Evolutionary conservation across 2,797 vertebrate species (phyloP).

Genomic region (Sebastes diploproa): DNA sequence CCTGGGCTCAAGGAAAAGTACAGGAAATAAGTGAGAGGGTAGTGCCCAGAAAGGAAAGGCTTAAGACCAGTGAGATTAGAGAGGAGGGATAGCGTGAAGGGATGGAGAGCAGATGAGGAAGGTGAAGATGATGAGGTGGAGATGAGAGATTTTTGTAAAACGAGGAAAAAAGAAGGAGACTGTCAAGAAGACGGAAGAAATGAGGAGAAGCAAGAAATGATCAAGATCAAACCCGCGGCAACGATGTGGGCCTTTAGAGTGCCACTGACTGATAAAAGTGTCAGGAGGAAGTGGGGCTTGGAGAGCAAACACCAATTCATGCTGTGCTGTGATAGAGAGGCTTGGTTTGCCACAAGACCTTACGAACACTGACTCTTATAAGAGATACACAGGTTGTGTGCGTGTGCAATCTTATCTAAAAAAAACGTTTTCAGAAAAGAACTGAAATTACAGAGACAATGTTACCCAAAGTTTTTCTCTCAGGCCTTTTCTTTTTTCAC

Average conservation of each 20-base stretch:
- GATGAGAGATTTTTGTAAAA: constrained; percentile 50
- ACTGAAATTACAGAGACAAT: constrained; percentile 3
- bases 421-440: constrained; percentile 12
- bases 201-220: constrained; percentile 38
- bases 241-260: constrained; percentile 58
- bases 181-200: constrained; percentile 49
- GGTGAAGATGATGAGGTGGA: constrained; percentile 53
- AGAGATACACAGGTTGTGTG: constrained; percentile 9
- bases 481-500: not conserved
- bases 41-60: constrained; percentile 60
- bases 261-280: constrained; percentile 66
- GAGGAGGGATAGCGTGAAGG: constrained; percentile 35
- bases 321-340: constrained; percentile 53
- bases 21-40: constrained; percentile 52
- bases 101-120: constrained; percentile 45
- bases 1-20: constrained; percentile 50
- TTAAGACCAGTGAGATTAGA: constrained; percentile 60
- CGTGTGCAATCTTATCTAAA: constrained; percentile 25
- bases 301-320: constrained; percentile 64
- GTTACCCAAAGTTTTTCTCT: constrained; percentile 1
- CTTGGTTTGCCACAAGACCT: constrained; percentile 40
- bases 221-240: constrained; percentile 52
- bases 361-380: constrained; percentile 10
- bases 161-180: constrained; percentile 15
- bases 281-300: constrained; percentile 61